Base-by-base conservation (phyloP, 2,888 invertebrate genomes). In the Drosophila antonietae region DNA sequence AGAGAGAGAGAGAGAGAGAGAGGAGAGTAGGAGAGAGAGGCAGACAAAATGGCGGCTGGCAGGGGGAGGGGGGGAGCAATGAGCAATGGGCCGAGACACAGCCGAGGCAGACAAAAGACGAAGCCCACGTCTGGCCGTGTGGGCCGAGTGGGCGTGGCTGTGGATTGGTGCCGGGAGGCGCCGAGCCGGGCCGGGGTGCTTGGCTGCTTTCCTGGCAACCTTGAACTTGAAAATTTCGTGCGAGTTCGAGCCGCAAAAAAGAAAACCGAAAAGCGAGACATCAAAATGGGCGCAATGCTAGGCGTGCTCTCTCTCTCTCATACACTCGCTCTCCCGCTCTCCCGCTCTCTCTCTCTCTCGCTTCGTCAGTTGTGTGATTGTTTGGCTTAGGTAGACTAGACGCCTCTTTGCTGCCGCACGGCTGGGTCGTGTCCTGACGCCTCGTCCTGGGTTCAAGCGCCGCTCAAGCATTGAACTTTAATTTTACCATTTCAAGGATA, bases 161-260 rank as follows among this genome's bases (percentile, higher is more conserved):
- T 64, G 52, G 28, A 10, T 31, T 2, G 20, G 43, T 0, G 15
- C 7, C 1, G 5, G 28, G 5, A 28, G 69, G 23, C 7, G 20
- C 2, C 20, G 20, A 2, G 20, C 66, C 65, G 5, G 9, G 18
- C 12, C 12, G 49, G 31, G 49, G 31, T 51, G 49, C 10, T 1
- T 51, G 70, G 73, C 74, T 74, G 74, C 80, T 89, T 87, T 83
- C 88, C 89, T 51, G 88, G 81, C 88, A 88, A 91, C 91, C 91
- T 91, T 91, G 91, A 91, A 91, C 91, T 91, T 91, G 91, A 90
- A 90, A 89, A 80, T 87, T 87, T 81, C 79, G 83, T 78, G 77
- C 80, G 82, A 82, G 87, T 85, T 85, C 78, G 55, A 74, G 75
- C 73, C 78, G 78, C 70, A 77, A 71, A 72, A 73, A 28, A 43